Evolutionary conservation across 1,140 invertebrate genomes (phyloP).

Genomic region (Idris sp.): DNA sequence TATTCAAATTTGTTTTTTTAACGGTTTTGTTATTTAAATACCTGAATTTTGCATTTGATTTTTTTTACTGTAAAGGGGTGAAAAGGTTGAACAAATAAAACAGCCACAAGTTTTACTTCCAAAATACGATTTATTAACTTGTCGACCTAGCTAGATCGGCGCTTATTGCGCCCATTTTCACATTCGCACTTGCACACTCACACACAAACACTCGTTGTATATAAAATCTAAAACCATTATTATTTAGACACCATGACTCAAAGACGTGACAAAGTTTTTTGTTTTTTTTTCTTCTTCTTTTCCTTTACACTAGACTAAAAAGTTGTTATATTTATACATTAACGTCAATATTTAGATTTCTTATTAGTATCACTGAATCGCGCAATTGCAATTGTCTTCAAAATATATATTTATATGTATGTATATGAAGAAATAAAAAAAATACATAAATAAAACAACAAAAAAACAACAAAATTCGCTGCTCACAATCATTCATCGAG

Average conservation of each 20-base stretch:
- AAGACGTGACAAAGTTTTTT: slow-evolving; percentile 65
- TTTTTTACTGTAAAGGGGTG: background rate
- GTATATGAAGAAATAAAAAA: no score
- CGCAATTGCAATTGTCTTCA: slow-evolving; percentile 33
- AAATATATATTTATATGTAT: no score
- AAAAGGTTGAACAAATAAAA: background rate
- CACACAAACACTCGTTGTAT: slow-evolving; percentile 53
- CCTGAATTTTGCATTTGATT: no score
- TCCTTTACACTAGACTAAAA: slow-evolving; percentile 63
- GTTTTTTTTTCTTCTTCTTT: slow-evolving; percentile 25
- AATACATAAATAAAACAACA: no score
- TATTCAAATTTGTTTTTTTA: no score
- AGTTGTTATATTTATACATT: slow-evolving; percentile 62
- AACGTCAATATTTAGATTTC: slow-evolving; percentile 64
- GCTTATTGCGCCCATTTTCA: slow-evolving; percentile 53
- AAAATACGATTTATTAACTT: slow-evolving; percentile 74
- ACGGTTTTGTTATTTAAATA: no score
- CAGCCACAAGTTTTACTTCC: slow-evolving; percentile 56
- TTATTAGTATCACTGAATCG: slow-evolving; percentile 60
- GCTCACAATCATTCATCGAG: slow-evolving; percentile 24
- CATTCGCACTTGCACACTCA: slow-evolving; percentile 29
- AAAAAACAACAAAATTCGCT: slow-evolving; percentile 31
- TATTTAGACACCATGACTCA: slow-evolving; percentile 70
- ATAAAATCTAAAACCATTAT: slow-evolving; percentile 72
- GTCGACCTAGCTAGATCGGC: slow-evolving; percentile 66